phyloP scores from a whole-genome alignment of 2,113 vertebrate genomes.

The Ovis canadensis region DNA sequence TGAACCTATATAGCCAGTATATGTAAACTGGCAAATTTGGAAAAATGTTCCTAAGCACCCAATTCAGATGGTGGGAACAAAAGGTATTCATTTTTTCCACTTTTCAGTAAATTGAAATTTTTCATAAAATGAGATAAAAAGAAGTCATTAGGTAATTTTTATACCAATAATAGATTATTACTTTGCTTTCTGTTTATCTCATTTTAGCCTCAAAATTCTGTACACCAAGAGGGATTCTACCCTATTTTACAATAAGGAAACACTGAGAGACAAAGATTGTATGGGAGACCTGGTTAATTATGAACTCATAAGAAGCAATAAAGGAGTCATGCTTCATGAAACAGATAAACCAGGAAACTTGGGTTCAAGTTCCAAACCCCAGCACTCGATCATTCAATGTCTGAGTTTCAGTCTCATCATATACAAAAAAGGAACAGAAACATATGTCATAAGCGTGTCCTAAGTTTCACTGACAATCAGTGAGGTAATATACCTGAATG shows the following conservation, averaged over 20 bases:
- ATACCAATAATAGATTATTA: neutral
- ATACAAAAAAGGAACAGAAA: neutral
- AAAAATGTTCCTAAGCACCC: neutral
- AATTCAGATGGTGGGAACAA: neutral
- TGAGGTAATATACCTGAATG: neutral
- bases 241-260: constrained; percentile 7
- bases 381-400: neutral
- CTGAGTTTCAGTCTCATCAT: neutral
- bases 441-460: neutral
- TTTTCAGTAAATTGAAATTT: constrained; percentile 19
- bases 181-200: neutral
- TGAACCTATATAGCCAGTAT: neutral
- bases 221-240: neutral
- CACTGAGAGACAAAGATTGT: neutral
- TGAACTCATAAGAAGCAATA: constrained; percentile 13
- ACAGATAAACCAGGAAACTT: neutral
- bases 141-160: constrained; percentile 6
- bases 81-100: neutral
- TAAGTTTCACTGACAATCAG: neutral
- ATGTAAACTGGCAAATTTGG: neutral
- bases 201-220: constrained; percentile 39
- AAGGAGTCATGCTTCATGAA: neutral
- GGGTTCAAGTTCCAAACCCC: neutral
- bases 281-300: neutral
- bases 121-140: neutral